Base-by-base conservation (phyloP, 2,888 invertebrate genomes). In the Philonicus albiceps region DNA sequence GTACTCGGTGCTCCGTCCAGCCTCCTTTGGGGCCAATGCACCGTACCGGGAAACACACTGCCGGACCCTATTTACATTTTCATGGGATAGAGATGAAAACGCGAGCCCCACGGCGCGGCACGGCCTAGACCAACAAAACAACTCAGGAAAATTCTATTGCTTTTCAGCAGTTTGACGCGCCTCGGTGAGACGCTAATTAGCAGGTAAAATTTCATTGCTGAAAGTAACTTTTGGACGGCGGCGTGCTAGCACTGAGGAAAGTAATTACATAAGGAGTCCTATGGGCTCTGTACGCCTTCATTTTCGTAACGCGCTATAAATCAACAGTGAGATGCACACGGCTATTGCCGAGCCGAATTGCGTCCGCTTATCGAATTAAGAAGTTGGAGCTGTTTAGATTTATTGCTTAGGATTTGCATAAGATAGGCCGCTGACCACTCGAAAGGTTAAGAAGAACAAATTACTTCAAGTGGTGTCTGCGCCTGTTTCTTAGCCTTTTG, bases 121-220 rank as follows among this genome's bases (percentile, higher is more conserved):
- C 22, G 30, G n/a, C n/a, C n/a, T n/a, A n/a, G 49, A 3, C 19
- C 7, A 78, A 78, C 40, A 16, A 30, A 7, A 11, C 11, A n/a
- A n/a, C 78, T 78, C 53, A 6, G 13, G 64, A 64, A 43, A 78
- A 78, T 78, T 16, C 16, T 7, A 78, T 78, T 78, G 49, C 78
- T 27, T 78, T 78, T 16, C 78, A 30, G 49, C 53, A 31, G 3
- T 13, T 49, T 49, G 49, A 8, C 64, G 27, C 30, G 11, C 49
- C 40, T 49, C 40, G 30, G 78, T 49, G 30, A 78, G 49, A 78
- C 78, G 30, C 78, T 78, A 78, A 78, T 78, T 78, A 78, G 78
- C 43, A 78, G 78, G 78, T 78, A 78, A 78, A 78, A 64, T 64
- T 78, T 43, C 43, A 78, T 78, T 49, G 78, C 49, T 78, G 78